Evolutionary conservation across 2,113 vertebrate species (phyloP).

Genomic region (Etheostoma spectabile): DNA sequence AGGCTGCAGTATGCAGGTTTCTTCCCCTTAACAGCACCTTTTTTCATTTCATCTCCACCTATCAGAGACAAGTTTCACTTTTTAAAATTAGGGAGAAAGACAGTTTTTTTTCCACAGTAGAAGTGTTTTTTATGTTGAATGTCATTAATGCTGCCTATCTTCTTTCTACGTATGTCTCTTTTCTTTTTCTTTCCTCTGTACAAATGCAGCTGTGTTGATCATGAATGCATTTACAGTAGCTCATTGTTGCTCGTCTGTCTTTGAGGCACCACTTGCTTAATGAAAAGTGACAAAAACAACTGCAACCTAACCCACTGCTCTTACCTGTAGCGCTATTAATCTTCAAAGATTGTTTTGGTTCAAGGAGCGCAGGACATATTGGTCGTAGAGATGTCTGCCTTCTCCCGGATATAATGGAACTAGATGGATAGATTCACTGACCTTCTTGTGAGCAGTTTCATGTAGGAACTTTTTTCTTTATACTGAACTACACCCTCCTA

Average conservation of each 20-base stretch:
- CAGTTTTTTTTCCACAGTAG: background rate
- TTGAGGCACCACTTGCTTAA: background rate
- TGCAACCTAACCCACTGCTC: background rate
- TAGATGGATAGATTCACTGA: no score
- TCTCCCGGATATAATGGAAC: no score
- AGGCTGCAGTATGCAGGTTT: background rate
- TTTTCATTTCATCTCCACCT: background rate
- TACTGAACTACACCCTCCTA: no score
- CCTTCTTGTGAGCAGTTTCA: no score
- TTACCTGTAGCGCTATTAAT: no score
- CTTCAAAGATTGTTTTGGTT: no score
- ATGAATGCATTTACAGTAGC: slow-evolving; percentile 8
- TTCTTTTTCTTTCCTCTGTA: background rate
- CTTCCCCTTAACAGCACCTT: background rate
- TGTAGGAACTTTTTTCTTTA: no score
- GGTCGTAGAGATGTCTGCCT: no score
- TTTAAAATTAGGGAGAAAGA: slow-evolving; percentile 7
- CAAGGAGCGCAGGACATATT: no score
- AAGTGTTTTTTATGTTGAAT: slow-evolving; percentile 8
- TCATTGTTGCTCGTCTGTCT: slow-evolving; percentile 24
- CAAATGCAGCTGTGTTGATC: slow-evolving; percentile 6
- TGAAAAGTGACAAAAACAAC: slow-evolving; percentile 44
- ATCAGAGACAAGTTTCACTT: background rate
- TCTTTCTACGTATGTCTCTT: background rate
- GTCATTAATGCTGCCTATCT: slow-evolving; percentile 2